phyloP scores from a whole-genome alignment of 2,888 invertebrate species.

The Siphonodentalium dalli region DNA sequence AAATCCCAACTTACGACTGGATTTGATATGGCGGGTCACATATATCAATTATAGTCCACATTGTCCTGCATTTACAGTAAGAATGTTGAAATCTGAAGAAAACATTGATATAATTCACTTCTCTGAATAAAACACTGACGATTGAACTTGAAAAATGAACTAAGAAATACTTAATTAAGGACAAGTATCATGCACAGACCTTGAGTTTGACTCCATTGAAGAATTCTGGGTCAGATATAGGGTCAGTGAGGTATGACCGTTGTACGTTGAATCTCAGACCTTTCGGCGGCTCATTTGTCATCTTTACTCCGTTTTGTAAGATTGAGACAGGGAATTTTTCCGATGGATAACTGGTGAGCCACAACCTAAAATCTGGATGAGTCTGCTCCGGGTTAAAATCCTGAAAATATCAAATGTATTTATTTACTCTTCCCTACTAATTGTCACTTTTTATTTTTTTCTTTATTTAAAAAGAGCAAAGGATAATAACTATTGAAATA shows the following conservation, averaged over 20 bases:
- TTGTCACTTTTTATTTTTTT: background rate
- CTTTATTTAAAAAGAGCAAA: background rate
- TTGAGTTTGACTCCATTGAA: conserved; percentile 68
- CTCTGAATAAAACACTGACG: no score
- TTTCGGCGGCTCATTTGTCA: conserved; percentile 67
- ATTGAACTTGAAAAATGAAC: background rate
- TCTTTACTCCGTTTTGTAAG: conserved; percentile 67
- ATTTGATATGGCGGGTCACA: no score
- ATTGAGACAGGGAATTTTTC: conserved; percentile 66
- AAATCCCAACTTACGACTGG: no score
- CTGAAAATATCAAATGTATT: conserved; percentile 31
- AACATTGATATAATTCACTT: no score
- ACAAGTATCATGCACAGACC: background rate
- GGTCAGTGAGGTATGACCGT: conserved; percentile 77
- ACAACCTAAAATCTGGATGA: conserved; percentile 67
- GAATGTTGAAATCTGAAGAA: no score
- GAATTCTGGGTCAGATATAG: conserved; percentile 86
- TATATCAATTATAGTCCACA: no score
- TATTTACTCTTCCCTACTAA: background rate
- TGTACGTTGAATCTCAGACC: conserved; percentile 66
- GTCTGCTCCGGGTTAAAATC: conserved; percentile 65
- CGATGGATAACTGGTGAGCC: conserved; percentile 67
- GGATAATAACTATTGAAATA: no score
- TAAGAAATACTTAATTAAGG: background rate
- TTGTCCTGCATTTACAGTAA: no score